Base-by-base conservation (phyloP, 2,113 vertebrate genomes). In the Ramphastos sulfuratus region DNA sequence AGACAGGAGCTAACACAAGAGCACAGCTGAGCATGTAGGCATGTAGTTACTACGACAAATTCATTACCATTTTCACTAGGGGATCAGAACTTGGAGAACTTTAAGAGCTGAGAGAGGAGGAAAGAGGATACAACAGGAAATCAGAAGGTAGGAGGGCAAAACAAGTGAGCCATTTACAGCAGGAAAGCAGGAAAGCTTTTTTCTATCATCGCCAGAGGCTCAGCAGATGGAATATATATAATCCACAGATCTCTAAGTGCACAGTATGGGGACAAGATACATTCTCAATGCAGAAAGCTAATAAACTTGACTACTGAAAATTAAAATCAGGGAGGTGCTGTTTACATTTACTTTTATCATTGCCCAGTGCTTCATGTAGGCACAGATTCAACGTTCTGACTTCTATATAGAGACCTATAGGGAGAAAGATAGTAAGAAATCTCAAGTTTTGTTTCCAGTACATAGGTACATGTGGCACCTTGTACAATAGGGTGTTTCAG, bases 281-380 rank as follows among this genome's bases (percentile, higher is more conserved):
- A 85, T 75, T 67, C 4, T 4, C 15, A 92, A n/a, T 12, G 64
- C 0, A 2, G 10, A 72, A 90, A 91, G 46, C 14, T 71, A 82
- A 81, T 70, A 59, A 91, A 75, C 6, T 12, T 46, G 8, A 46
- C 24, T 52, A 74, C 9, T 9, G 65, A 15, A 37, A 77, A 74
- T 50, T 77, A 63, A 63, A 63, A 81, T 27, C 0, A 0, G 46
- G 17, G 18, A 67, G 9, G 14, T 65, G 15, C 33, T 52, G 31
- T 55, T 66, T 55, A 60, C 31, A 13, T 23, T 82, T 12, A 46
- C 21, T 84, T 83, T 48, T 44, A 16, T 39, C 16, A 48, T 54
- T 63, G 27, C 17, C 46, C 37, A 61, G 10, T 66, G 60, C 14
- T 80, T 76, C 60, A 54, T 15, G 17, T 9, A 66, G 39, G 12